Conservation (phyloP, 2,888 invertebrate genomes). For the Nymphalis urticae region DNA sequence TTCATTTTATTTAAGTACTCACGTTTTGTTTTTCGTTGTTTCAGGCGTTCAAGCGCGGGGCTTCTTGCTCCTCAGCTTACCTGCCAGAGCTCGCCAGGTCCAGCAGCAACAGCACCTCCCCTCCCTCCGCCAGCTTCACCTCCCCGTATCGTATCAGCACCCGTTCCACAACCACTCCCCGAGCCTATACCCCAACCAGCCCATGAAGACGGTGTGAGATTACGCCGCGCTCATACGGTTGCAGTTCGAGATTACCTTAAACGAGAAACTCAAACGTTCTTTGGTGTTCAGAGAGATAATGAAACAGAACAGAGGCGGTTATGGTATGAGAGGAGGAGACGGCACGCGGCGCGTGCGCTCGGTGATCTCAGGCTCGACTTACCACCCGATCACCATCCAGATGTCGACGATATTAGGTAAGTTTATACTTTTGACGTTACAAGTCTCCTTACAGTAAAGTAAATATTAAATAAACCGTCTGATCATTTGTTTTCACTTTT, state of each 20-base stretch:
- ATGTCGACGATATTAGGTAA: conserved; percentile 81
- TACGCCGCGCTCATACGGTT: conserved; percentile 68
- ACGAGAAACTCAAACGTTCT: conserved; percentile 91
- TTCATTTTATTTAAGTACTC: background rate
- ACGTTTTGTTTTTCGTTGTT: conserved; percentile 51
- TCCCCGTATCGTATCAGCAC: conserved; percentile 67
- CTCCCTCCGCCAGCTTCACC: conserved; percentile 71
- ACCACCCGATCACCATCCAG: conserved; percentile 83
- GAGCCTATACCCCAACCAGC: conserved; percentile 63
- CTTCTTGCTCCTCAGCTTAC: conserved; percentile 72
- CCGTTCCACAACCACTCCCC: conserved; percentile 56
- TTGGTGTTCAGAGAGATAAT: conserved; percentile 90
- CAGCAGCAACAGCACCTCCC: conserved; percentile 60
- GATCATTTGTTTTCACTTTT: too few relatives aligned
- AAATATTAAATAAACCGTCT: too few relatives aligned
- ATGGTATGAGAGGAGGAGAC: conserved; percentile 90
- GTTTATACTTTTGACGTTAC: conserved; percentile 21
- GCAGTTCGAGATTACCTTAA: conserved; percentile 85
- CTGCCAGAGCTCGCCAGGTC: conserved; percentile 66
- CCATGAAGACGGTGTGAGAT: conserved; percentile 74
- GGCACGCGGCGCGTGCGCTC: conserved; percentile 88
- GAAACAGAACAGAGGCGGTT: conserved; percentile 87
- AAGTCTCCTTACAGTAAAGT: too few relatives aligned
- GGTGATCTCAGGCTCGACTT: conserved; percentile 82
- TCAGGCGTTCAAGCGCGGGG: conserved; percentile 75